Percentiles rank a stretch among this genome's conserved stretches.
These are phyloP conservation scores for Drosophila ananassae DNA, from an alignment of 1,140 invertebrate genomes.

Conservation along the genomic window DNA sequence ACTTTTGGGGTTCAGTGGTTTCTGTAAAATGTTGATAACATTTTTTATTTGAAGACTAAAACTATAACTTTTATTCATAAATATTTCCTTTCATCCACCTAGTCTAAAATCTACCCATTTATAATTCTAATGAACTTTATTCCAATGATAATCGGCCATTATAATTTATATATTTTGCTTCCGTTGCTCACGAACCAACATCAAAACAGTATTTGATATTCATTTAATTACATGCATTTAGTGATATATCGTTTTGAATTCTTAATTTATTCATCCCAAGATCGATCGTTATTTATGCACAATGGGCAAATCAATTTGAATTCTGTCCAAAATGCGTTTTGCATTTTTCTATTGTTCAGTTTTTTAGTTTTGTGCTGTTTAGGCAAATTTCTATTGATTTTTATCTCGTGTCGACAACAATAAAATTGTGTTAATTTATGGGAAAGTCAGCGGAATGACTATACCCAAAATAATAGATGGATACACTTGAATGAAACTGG, in stretches of 20 bases:
- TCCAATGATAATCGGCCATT: slow-evolving; percentile 5
- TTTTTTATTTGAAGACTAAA: background rate
- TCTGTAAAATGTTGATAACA: background rate
- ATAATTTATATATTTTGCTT: slow-evolving; percentile 22
- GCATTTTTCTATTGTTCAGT: slow-evolving; percentile 37
- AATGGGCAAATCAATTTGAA: slow-evolving; percentile 73
- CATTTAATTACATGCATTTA: slow-evolving; percentile 55
- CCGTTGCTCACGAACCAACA: slow-evolving; percentile 23
- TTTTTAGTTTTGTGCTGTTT: slow-evolving; percentile 59
- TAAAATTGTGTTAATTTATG: slow-evolving; percentile 81
- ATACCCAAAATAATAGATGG: slow-evolving; percentile 27
- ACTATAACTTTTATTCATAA: too few relatives aligned
- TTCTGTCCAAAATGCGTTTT: slow-evolving; percentile 54
- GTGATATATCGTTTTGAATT: slow-evolving; percentile 53
- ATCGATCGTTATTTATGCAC: slow-evolving; percentile 64
- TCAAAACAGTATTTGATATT: slow-evolving; percentile 36
- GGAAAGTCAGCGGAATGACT: slow-evolving; percentile 60
- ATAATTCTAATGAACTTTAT: background rate
- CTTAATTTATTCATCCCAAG: slow-evolving; percentile 47
- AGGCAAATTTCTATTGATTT: slow-evolving; percentile 77
- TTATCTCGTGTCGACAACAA: slow-evolving; percentile 78
- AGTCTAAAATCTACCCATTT: too few relatives aligned
- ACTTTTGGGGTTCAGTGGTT: background rate
- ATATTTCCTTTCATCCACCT: background rate
- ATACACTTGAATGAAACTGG: slow-evolving; percentile 49